These are phyloP conservation scores for Apomyelois bistriatella DNA, from an alignment of 2,888 invertebrate species.

Conservation along the genomic window DNA sequence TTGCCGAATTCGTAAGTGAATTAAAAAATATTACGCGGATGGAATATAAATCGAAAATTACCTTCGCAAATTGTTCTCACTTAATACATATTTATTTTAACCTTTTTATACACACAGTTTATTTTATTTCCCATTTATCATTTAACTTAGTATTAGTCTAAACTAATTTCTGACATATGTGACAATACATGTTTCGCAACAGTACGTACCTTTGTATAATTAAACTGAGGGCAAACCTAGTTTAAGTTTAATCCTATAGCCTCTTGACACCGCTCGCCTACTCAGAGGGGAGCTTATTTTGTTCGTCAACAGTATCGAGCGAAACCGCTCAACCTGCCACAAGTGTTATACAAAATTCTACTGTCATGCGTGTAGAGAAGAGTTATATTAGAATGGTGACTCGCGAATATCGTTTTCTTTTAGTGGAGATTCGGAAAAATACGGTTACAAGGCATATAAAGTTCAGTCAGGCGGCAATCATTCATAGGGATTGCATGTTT, in stretches of 20 bases:
- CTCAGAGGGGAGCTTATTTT: slow-evolving; percentile 73
- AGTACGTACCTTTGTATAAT: slow-evolving; percentile 75
- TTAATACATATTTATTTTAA: slow-evolving; percentile 36
- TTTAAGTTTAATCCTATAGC: slow-evolving; percentile 79
- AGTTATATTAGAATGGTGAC: slow-evolving; percentile 50
- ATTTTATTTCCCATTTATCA: slow-evolving; percentile 57
- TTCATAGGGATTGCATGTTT: slow-evolving; percentile 67
- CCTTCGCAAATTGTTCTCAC: slow-evolving; percentile 26
- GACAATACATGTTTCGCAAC: slow-evolving; percentile 57
- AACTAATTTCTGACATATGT: slow-evolving; percentile 68
- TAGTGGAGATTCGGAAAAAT: slow-evolving; percentile 51
- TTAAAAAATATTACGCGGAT: slow-evolving; percentile 40
- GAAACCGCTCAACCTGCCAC: slow-evolving; percentile 57
- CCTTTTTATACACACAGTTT: slow-evolving; percentile 50
- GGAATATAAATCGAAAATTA: slow-evolving; percentile 32
- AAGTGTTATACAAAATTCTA: slow-evolving; percentile 57
- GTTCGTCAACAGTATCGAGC: slow-evolving; percentile 77
- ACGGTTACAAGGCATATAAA: slow-evolving; percentile 49
- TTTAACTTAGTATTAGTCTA: slow-evolving; percentile 58
- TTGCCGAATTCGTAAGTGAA: slow-evolving; percentile 40
- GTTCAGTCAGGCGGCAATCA: slow-evolving; percentile 63
- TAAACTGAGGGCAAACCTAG: slow-evolving; percentile 76
- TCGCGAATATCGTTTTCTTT: slow-evolving; percentile 41
- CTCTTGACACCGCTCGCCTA: slow-evolving; percentile 76
- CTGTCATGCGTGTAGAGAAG: slow-evolving; percentile 47